A percentile compares a stretch with the other conserved stretches of the same genome.
These are phyloP conservation scores for Harpagifer antarcticus DNA, from an alignment of 2,797 vertebrate genomes.

Conservation along the genomic window DNA sequence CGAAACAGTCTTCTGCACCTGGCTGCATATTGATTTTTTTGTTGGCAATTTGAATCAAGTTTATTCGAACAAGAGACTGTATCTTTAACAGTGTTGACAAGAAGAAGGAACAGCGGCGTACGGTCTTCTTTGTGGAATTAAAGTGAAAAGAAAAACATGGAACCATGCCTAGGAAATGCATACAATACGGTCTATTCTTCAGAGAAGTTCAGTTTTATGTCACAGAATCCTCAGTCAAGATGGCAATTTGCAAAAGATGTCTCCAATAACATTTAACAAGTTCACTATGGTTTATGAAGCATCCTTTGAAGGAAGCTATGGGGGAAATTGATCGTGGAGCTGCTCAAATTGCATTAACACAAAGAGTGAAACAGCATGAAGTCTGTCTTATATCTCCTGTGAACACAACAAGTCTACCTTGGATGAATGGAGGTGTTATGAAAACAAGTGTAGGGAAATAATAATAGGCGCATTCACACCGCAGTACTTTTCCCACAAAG, in stretches of 20 bases:
- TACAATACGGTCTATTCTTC: not conserved
- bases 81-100: not conserved
- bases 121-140: not conserved
- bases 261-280: not conserved
- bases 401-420: not conserved
- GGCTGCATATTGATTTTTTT: not conserved
- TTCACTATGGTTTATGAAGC: not conserved
- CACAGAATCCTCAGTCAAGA: not conserved
- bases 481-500: no score
- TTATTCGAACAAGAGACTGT: not conserved
- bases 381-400: not conserved
- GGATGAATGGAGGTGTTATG: not conserved
- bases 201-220: not conserved
- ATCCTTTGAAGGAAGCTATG: not conserved
- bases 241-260: not conserved
- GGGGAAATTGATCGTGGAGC: not conserved
- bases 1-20: not conserved
- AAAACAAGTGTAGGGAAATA: not conserved
- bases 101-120: not conserved
- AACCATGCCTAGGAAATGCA: not conserved
- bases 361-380: not conserved
- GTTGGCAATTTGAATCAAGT: not conserved
- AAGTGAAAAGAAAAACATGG: not conserved
- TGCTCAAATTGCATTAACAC: not conserved
- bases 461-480: no score